Conservation (phyloP, 2,888 invertebrate genomes). For the Napeogenes inachia region DNA sequence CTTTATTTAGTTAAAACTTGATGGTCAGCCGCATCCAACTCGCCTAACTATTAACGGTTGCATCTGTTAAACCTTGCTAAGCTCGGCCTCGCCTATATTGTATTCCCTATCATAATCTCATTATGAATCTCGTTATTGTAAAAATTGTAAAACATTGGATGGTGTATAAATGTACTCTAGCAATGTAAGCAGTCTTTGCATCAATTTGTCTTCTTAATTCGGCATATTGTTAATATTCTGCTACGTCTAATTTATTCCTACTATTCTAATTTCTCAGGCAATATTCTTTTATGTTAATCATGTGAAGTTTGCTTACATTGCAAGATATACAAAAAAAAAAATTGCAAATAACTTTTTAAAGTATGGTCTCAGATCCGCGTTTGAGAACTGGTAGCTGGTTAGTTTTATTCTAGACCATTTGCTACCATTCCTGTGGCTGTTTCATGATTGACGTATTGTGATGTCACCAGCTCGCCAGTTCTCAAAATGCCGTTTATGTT, state of each 20-base stretch:
- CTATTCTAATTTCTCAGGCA: slow-evolving; percentile 8
- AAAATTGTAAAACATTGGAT: slow-evolving; percentile 72
- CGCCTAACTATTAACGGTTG: slow-evolving; percentile 68
- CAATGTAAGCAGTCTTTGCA: slow-evolving; percentile 37
- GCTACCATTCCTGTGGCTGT: slow-evolving; percentile 38
- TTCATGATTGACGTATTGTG: slow-evolving; percentile 37
- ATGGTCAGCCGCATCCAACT: slow-evolving; percentile 56
- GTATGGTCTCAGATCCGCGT: slow-evolving; percentile 43
- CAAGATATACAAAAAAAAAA: slow-evolving; percentile 59
- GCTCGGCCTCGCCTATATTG: slow-evolving; percentile 65
- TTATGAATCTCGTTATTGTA: slow-evolving; percentile 71
- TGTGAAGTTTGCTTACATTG: slow-evolving; percentile 42
- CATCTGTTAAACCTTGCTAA: slow-evolving; percentile 71
- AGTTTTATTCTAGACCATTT: slow-evolving; percentile 57
- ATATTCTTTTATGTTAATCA: slow-evolving; percentile 20
- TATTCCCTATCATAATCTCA: slow-evolving; percentile 71
- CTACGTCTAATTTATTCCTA: slow-evolving; percentile 14
- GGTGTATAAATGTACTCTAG: slow-evolving; percentile 56
- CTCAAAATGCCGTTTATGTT: slow-evolving; percentile 21
- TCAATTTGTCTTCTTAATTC: slow-evolving; percentile 12
- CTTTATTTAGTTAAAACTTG: slow-evolving; percentile 72
- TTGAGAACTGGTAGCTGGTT: slow-evolving; percentile 35
- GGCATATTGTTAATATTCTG: slow-evolving; percentile 12
- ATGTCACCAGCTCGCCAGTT: slow-evolving; percentile 31
- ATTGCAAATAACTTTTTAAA: slow-evolving; percentile 61